These are phyloP conservation scores for Enteromius mattozi DNA, from an alignment of 2,797 vertebrate species.

Conservation along the genomic window DNA sequence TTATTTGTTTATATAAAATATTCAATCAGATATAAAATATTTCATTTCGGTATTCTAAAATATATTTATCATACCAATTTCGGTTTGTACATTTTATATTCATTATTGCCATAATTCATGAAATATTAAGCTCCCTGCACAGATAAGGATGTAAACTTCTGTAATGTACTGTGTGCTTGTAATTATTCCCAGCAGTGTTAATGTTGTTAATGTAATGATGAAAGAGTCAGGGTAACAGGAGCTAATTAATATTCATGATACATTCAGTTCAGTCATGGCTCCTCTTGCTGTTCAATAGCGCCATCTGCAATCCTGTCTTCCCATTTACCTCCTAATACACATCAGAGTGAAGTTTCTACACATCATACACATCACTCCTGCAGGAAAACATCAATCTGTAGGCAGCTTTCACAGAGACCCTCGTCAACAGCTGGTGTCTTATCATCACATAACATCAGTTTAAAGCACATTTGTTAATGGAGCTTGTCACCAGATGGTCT, in stretches of 20 bases:
- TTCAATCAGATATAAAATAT: neutral
- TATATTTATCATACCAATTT: neutral
- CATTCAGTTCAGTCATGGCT: neutral
- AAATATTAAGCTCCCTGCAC: neutral
- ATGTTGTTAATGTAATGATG: neutral
- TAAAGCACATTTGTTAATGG: constrained; percentile 34
- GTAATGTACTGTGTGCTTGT: neutral
- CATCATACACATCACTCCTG: neutral
- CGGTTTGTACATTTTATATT: neutral
- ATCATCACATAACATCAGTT: constrained; percentile 42
- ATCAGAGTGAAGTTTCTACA: neutral
- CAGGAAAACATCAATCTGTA: constrained; percentile 24
- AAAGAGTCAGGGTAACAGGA: neutral
- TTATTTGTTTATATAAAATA: neutral
- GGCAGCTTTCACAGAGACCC: constrained; percentile 42
- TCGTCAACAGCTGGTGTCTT: constrained; percentile 46
- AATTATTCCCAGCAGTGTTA: neutral
- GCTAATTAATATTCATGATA: constrained; percentile 14
- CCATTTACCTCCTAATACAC: neutral
- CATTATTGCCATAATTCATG: neutral
- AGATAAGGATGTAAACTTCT: neutral
- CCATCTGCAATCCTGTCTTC: constrained; percentile 51
- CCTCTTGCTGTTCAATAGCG: constrained; percentile 58
- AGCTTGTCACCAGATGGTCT: constrained; percentile 44
- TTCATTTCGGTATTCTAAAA: neutral